These are phyloP conservation scores for Podocnemis expansa DNA, from an alignment of 2,113 vertebrate species.

Conservation along the genomic window DNA sequence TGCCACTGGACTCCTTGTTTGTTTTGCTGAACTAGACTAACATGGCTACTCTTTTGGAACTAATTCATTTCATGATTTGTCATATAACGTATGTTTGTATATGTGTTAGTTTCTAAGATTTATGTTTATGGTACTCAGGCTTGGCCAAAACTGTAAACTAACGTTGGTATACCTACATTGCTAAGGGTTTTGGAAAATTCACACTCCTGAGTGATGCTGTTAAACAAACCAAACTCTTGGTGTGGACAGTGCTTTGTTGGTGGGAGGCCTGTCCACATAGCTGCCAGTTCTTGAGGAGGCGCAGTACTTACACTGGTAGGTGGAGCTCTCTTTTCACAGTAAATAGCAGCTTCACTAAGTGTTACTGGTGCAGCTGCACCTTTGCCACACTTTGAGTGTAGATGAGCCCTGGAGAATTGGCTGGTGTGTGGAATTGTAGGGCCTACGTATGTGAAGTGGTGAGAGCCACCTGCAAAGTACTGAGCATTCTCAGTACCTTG, in stretches of 20 bases:
- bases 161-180: neutral
- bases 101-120: neutral
- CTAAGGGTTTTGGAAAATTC: neutral
- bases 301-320: neutral
- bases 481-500: neutral
- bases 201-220: neutral
- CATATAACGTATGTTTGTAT: neutral
- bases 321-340: neutral
- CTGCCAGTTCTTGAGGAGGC: neutral
- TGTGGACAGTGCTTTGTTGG: neutral
- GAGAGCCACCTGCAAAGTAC: no score
- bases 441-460: neutral
- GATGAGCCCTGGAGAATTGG: neutral
- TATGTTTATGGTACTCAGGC: neutral
- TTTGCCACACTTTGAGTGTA: neutral
- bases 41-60: no score
- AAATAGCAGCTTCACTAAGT: neutral
- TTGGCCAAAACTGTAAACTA: neutral
- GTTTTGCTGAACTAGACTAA: no score
- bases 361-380: neutral
- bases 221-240: neutral
- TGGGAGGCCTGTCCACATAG: neutral
- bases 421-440: neutral
- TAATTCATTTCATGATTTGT: neutral
- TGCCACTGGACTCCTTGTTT: no score